Evolutionary conservation across 2,797 vertebrate species (phyloP).

Genomic region (Mastacembelus armatus): DNA sequence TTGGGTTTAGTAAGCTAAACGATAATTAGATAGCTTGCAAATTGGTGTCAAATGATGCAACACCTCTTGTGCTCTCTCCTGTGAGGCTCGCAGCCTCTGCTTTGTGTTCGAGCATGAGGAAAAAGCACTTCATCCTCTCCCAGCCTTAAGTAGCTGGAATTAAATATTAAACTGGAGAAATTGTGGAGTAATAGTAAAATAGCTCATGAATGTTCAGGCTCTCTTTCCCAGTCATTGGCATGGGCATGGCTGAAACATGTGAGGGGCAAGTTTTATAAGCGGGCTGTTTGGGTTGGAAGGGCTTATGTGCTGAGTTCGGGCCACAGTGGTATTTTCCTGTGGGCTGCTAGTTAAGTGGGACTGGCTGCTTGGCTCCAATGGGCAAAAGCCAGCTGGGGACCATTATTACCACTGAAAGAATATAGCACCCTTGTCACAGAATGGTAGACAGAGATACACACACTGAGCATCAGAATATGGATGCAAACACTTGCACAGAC

Average conservation of each 20-base stretch:
- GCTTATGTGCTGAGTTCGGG: conserved; percentile 69
- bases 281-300: conserved; percentile 78
- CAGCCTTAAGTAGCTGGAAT: conserved; percentile 23
- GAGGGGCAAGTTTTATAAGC: conserved; percentile 77
- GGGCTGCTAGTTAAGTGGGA: conserved; percentile 85
- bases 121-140: conserved; percentile 31
- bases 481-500: conserved; percentile 36
- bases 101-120: conserved; percentile 5
- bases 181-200: conserved; percentile 40
- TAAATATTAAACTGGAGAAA: conserved; percentile 39
- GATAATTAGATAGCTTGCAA: conserved; percentile 50
- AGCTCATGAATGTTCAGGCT: conserved; percentile 48
- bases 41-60: conserved; percentile 48
- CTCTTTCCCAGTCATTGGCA: conserved; percentile 43
- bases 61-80: conserved; percentile 9
- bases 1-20: conserved; percentile 38
- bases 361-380: conserved; percentile 90
- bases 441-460: conserved; percentile 44
- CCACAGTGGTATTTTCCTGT: conserved; percentile 80
- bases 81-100: conserved; percentile 20
- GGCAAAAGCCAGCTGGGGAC: conserved; percentile 91
- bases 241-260: conserved; percentile 60
- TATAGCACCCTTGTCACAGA: conserved; percentile 62
- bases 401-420: conserved; percentile 88
- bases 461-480: conserved; percentile 19